A percentile compares a stretch with the other conserved stretches of the same genome.
Evolutionary conservation across 1,140 invertebrate species (phyloP).

Genomic region (Bombus vancouverensis): DNA sequence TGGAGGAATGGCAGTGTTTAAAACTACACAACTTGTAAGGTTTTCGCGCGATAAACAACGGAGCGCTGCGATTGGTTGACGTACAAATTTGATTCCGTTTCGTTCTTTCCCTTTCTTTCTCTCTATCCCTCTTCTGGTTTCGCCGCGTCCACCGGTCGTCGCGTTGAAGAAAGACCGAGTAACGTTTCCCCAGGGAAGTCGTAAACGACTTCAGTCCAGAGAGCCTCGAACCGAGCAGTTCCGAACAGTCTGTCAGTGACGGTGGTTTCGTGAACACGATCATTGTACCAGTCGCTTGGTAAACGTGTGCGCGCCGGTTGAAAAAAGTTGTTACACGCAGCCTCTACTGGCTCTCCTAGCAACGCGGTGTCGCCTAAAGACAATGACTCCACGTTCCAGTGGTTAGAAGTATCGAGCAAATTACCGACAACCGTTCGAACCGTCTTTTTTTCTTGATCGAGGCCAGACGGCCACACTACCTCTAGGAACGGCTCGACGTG

Average conservation of each 20-base stretch:
- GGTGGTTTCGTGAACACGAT: conserved; percentile 38
- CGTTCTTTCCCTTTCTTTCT: conserved; percentile 28
- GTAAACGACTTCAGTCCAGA: conserved; percentile 20
- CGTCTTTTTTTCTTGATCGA: background rate
- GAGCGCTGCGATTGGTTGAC: conserved; percentile 38
- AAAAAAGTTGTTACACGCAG: conserved; percentile 2
- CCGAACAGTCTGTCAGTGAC: conserved; percentile 49
- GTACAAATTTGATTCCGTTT: conserved; percentile 56
- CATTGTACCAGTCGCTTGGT: background rate
- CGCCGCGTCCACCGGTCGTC: conserved; percentile 7
- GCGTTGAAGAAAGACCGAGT: conserved; percentile 22
- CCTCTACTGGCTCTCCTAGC: conserved; percentile 12
- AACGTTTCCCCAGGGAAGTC: conserved; percentile 60
- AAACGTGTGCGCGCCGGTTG: conserved; percentile 16
- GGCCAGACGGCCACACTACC: conserved; percentile 19
- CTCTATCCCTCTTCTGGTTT: conserved; percentile 22
- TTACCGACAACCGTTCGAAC: background rate
- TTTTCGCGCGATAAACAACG: conserved; percentile 3
- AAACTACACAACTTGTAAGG: background rate
- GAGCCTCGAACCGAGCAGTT: conserved; percentile 5
- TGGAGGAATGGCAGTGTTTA: background rate
- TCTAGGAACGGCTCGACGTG: conserved; percentile 36
- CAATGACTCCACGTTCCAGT: conserved; percentile 24
- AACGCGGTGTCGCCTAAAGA: conserved; percentile 27
- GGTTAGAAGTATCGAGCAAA: conserved; percentile 19